Percentiles rank a stretch among this genome's conserved stretches.
phyloP scores from a whole-genome alignment of 2,113 vertebrate species.

The Microtus ochrogaster region DNA sequence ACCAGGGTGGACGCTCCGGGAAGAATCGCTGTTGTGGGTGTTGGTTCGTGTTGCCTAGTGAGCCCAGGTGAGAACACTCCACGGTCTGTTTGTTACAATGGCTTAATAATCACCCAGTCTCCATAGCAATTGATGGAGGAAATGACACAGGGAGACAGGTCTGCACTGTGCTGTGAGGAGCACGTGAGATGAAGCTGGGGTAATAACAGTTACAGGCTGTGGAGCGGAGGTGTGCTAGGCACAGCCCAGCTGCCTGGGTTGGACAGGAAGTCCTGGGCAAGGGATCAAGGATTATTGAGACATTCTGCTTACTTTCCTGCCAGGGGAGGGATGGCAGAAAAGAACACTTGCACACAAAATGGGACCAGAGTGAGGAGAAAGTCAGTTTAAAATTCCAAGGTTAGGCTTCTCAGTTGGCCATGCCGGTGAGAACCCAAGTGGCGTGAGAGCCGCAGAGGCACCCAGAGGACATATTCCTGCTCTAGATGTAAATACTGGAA shows the following conservation, averaged over 20 bases:
- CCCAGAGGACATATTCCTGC: no score
- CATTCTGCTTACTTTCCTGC: not conserved
- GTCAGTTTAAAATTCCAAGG: not conserved
- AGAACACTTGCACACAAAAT: not conserved
- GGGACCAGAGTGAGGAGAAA: not conserved
- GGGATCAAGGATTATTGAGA: not conserved
- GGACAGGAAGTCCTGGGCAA: not conserved
- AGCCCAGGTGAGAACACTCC: not conserved
- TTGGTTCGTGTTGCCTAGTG: not conserved
- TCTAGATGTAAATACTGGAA: not conserved
- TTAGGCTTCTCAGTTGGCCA: not conserved
- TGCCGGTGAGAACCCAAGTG: not conserved
- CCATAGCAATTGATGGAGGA: not conserved
- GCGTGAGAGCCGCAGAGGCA: no score
- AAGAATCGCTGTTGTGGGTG: not conserved
- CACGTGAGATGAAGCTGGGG: not conserved
- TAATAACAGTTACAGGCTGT: fast-evolving
- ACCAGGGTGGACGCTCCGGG: not conserved
- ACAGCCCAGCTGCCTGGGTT: not conserved
- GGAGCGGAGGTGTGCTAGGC: not conserved
- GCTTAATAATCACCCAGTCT: not conserved
- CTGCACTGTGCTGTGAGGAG: not conserved
- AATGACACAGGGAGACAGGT: not conserved
- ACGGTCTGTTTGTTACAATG: not conserved
- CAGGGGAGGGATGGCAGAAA: not conserved